A percentile compares a stretch with the other conserved stretches of the same genome.
Conservation (phyloP, 2,113 vertebrate species). For the Tetraodon nigroviridis region DNA sequence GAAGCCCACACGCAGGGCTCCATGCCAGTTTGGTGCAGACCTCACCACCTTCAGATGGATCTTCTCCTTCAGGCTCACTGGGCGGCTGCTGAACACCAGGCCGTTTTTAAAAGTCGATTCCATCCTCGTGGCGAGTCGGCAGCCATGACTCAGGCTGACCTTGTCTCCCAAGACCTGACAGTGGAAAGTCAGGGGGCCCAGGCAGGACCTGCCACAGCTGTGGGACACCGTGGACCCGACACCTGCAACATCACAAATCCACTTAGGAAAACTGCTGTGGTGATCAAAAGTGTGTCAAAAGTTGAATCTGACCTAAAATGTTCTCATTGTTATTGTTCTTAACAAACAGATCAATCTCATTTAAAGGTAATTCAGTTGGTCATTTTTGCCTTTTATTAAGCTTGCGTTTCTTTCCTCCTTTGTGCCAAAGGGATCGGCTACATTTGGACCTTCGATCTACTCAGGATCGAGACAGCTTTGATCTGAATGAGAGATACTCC, state of each 20-base stretch:
- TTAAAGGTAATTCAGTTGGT: too few species aligned
- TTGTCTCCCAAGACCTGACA: constrained; percentile 54
- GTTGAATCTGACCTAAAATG: too few species aligned
- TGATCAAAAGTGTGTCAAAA: too few species aligned
- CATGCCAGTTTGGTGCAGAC: constrained; percentile 50
- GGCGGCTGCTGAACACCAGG: constrained; percentile 79
- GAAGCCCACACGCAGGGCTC: constrained; percentile 81
- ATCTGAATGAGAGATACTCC: too few species aligned
- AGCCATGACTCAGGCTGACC: constrained; percentile 59
- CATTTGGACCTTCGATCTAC: too few species aligned
- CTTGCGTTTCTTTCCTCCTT: too few species aligned
- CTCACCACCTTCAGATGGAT: constrained; percentile 67
- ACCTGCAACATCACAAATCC: neutral
- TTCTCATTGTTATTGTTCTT: too few species aligned
- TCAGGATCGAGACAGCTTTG: too few species aligned
- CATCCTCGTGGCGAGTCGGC: constrained; percentile 47
- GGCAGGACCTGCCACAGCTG: constrained; percentile 26
- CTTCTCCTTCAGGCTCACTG: constrained; percentile 61
- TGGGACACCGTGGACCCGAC: neutral
- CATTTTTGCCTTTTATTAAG: too few species aligned
- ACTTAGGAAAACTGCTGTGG: too few species aligned
- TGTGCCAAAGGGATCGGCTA: too few species aligned
- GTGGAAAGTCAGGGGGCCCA: constrained; percentile 74
- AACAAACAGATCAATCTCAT: too few species aligned
- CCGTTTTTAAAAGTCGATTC: constrained; percentile 68